Conservation (phyloP, 2,797 vertebrate species). For the Denticeps clupeoides region DNA sequence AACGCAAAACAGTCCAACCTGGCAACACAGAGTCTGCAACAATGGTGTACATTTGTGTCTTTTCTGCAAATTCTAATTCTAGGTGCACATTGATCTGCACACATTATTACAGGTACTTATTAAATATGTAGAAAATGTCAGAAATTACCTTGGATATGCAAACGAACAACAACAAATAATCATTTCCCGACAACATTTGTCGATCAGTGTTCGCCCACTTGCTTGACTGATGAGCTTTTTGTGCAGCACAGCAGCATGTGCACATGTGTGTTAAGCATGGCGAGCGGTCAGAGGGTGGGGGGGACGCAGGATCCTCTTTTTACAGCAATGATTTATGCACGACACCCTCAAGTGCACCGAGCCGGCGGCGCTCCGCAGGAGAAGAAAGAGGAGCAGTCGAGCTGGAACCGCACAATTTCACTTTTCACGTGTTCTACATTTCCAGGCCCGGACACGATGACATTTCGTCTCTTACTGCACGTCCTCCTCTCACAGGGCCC, state of each 20-base stretch:
- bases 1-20: too few species aligned
- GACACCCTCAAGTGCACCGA: constrained; percentile 46
- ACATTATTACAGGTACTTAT: too few species aligned
- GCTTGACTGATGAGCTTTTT: too few species aligned
- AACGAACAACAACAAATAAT: too few species aligned
- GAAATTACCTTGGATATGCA: too few species aligned
- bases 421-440: constrained; percentile 64
- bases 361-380: constrained; percentile 31
- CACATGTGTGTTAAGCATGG: constrained; percentile 26
- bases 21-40: too few species aligned
- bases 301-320: constrained; percentile 44
- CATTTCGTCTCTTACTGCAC: constrained; percentile 59
- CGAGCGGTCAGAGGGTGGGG: constrained; percentile 27
- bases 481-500: constrained; percentile 49
- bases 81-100: too few species aligned
- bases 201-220: too few species aligned
- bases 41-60: too few species aligned
- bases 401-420: constrained; percentile 38
- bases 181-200: too few species aligned
- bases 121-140: too few species aligned
- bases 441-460: constrained; percentile 51
- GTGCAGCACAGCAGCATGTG: constrained; percentile 7
- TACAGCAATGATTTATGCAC: constrained; percentile 48
- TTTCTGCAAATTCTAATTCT: too few species aligned
- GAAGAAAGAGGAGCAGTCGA: constrained; percentile 26